Conservation (phyloP, 2,113 vertebrate genomes). For the Xiphophorus maculatus region DNA sequence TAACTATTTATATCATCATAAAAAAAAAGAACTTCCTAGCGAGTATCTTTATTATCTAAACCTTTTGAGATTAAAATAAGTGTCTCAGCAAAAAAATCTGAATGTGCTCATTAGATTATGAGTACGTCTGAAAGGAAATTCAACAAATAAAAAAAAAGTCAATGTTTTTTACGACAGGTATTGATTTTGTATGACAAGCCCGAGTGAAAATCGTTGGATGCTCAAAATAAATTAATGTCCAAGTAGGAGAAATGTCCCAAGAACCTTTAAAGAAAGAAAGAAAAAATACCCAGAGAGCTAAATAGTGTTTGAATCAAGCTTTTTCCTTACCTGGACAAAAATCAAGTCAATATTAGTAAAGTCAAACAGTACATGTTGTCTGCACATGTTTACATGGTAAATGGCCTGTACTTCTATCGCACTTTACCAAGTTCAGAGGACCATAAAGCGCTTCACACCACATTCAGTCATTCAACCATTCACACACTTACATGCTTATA, state of each 20-base stretch:
- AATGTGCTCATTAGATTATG: background rate
- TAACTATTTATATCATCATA: no score
- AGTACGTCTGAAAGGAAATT: background rate
- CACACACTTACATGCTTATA: background rate
- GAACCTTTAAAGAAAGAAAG: background rate
- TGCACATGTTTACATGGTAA: background rate
- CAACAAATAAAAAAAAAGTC: background rate
- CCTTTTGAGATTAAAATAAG: background rate
- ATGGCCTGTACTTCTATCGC: no score
- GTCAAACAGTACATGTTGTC: background rate
- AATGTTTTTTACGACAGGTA: slow-evolving; percentile 1
- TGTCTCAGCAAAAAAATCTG: background rate
- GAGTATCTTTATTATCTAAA: background rate
- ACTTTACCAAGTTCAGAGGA: no score
- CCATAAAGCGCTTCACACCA: no score
- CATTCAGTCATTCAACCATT: no score
- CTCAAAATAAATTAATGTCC: background rate
- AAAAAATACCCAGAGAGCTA: no score
- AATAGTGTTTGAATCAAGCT: background rate
- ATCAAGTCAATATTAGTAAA: slow-evolving; percentile 20
- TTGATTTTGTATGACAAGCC: background rate
- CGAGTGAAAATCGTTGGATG: background rate
- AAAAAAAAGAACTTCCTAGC: no score
- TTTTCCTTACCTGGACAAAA: background rate
- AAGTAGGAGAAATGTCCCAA: background rate